These are phyloP conservation scores for Tragelaphus buxtoni DNA, from an alignment of 2,113 vertebrate species.

Conservation along the genomic window DNA sequence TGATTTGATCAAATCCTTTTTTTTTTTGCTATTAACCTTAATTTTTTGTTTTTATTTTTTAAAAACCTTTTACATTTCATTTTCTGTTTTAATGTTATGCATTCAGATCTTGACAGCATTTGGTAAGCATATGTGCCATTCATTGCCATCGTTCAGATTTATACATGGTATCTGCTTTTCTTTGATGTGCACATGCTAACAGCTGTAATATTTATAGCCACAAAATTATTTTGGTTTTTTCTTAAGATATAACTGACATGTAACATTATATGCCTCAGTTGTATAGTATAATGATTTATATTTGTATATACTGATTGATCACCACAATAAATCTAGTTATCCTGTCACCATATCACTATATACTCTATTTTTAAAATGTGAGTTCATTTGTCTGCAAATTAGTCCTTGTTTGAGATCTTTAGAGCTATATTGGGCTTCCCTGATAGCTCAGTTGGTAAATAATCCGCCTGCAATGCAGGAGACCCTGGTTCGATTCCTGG, in stretches of 20 bases:
- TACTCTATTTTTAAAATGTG: neutral
- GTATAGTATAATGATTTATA: no score
- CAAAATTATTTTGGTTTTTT: neutral
- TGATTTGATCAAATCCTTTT: constrained; percentile 69
- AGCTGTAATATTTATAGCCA: constrained; percentile 41
- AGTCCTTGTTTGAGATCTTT: neutral
- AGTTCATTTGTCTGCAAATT: neutral
- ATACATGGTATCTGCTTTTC: constrained; percentile 73
- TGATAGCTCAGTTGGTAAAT: neutral
- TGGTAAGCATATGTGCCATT: constrained; percentile 84
- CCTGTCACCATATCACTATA: neutral
- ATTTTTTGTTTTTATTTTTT: constrained; percentile 73
- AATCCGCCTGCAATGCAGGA: neutral
- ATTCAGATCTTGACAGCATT: constrained; percentile 82
- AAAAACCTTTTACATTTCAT: constrained; percentile 79
- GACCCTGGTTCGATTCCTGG: neutral
- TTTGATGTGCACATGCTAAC: constrained; percentile 52
- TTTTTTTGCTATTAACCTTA: constrained; percentile 71
- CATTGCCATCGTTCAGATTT: constrained; percentile 74
- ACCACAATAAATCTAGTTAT: neutral
- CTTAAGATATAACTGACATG: neutral
- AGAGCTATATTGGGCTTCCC: neutral
- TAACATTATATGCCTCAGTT: no score
- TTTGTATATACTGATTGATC: neutral
- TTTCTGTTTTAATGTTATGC: constrained; percentile 83